Evolutionary conservation across 2,113 vertebrate genomes (phyloP).

Genomic region (Shinisaurus crocodilurus): DNA sequence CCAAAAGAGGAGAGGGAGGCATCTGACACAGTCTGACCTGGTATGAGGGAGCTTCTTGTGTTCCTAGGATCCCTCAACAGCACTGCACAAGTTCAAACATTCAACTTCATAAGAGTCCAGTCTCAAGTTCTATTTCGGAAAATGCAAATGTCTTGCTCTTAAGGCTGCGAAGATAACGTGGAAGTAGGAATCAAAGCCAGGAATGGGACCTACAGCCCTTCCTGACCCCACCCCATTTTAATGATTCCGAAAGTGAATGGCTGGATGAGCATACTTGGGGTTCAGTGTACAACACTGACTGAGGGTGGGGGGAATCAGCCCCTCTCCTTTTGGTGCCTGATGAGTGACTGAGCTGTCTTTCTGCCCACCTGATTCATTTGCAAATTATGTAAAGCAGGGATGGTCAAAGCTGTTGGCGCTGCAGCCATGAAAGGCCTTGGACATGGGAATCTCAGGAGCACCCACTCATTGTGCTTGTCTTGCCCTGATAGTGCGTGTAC

Average conservation of each 20-base stretch:
- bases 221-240: background rate
- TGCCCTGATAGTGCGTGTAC: background rate
- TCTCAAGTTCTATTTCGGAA: background rate
- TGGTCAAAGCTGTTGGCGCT: background rate
- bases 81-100: background rate
- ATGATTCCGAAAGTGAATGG: background rate
- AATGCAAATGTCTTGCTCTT: background rate
- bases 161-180: background rate
- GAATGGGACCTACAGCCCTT: background rate
- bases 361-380: background rate
- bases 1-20: too few relatives aligned
- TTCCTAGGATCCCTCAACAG: background rate
- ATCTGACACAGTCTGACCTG: background rate
- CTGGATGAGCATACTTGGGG: background rate
- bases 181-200: background rate
- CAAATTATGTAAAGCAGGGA: background rate
- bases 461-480: background rate
- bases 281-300: rapidly evolving
- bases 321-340: background rate
- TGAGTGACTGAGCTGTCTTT: background rate
- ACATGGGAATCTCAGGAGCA: background rate
- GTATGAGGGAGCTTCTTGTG: background rate
- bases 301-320: too few relatives aligned
- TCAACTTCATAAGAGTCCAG: too few relatives aligned
- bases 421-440: background rate